These are phyloP conservation scores for Aspidiotus rigidus DNA, from an alignment of 2,888 invertebrate species.

Conservation along the genomic window DNA sequence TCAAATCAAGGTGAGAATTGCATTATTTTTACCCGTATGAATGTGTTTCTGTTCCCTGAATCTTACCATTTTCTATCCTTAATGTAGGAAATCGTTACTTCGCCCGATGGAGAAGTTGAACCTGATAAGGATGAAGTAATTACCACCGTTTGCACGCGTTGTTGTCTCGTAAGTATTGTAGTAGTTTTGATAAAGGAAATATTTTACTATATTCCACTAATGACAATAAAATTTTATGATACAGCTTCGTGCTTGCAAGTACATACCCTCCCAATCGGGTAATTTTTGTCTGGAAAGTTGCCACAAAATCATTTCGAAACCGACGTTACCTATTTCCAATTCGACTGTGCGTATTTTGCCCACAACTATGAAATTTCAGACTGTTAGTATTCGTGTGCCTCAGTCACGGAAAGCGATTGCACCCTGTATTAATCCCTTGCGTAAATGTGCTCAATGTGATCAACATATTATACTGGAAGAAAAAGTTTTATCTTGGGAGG, in stretches of 20 bases:
- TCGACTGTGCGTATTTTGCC: neutral
- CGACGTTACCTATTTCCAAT: neutral
- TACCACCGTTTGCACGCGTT: conserved; percentile 30
- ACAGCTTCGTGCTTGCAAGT: neutral
- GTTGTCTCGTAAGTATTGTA: conserved; percentile 32
- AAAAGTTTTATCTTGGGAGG: conserved; percentile 34
- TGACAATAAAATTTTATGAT: neutral
- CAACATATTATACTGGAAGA: conserved; percentile 26
- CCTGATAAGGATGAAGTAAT: conserved; percentile 2
- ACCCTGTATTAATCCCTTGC: neutral
- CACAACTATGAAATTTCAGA: neutral
- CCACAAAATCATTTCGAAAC: neutral
- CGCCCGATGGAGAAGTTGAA: conserved; percentile 8
- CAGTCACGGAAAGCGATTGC: neutral
- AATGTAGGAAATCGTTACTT: conserved; percentile 35
- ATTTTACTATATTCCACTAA: too few species aligned
- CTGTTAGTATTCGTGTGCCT: neutral
- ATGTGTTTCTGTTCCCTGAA: neutral
- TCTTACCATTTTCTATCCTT: neutral
- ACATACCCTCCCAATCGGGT: neutral
- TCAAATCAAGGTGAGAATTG: conserved; percentile 39
- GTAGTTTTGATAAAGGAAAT: too few species aligned
- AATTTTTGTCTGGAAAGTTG: neutral
- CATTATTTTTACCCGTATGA: neutral
- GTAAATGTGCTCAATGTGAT: conserved; percentile 34